Conservation (phyloP, 2,888 invertebrate genomes). For the Cerastoderma edule region DNA sequence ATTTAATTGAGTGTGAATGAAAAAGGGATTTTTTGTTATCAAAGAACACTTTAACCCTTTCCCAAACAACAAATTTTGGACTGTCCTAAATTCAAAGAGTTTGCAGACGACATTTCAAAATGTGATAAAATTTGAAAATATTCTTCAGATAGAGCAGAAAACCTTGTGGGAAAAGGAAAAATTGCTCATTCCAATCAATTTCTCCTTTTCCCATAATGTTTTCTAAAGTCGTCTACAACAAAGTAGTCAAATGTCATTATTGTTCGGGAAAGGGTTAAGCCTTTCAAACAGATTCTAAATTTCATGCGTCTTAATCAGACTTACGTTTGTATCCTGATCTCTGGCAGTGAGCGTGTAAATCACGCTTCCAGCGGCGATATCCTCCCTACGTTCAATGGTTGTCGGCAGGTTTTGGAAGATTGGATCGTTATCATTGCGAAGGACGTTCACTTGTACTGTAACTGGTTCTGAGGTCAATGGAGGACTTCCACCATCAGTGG, state of each 20-base stretch:
- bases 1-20: too few relatives aligned
- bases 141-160: too few relatives aligned
- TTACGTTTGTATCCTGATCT: conserved; percentile 53
- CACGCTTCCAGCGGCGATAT: conserved; percentile 6
- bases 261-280: too few relatives aligned
- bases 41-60: too few relatives aligned
- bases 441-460: conserved; percentile 48
- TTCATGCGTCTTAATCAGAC: too few relatives aligned
- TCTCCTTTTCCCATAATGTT: conserved; percentile 9
- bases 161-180: background rate
- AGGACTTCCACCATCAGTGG: conserved; percentile 74
- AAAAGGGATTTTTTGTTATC: too few relatives aligned
- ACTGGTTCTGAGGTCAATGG: conserved; percentile 31
- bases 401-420: conserved; percentile 54
- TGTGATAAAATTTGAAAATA: too few relatives aligned
- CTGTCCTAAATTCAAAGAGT: too few relatives aligned
- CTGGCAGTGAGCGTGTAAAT: conserved; percentile 47
- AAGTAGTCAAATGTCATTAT: too few relatives aligned
- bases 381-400: conserved; percentile 37
- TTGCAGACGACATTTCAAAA: too few relatives aligned
- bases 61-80: too few relatives aligned
- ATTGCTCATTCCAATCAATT: background rate
- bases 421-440: conserved; percentile 59
- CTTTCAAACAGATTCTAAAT: too few relatives aligned
- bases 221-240: background rate